Evolutionary conservation across 2,888 invertebrate genomes (phyloP).

Genomic region (Andrena praecox): DNA sequence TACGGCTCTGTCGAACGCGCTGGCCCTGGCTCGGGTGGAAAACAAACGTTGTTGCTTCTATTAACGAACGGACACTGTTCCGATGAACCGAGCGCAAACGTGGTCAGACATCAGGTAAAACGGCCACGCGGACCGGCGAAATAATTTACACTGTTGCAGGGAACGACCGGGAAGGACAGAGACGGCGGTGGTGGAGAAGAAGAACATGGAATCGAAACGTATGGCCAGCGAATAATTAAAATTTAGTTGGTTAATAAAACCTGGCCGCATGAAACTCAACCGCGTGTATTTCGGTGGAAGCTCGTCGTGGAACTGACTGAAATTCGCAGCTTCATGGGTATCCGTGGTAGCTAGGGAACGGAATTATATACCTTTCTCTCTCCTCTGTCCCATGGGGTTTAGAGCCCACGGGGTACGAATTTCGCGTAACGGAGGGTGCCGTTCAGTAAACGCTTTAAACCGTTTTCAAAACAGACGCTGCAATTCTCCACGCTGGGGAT

Average conservation of each 20-base stretch:
- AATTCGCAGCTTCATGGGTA: constrained; percentile 74
- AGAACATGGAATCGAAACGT: constrained; percentile 2
- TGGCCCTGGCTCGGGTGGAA: neutral
- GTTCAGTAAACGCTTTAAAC: constrained; percentile 71
- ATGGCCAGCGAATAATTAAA: constrained; percentile 18
- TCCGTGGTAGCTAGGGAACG: constrained; percentile 72
- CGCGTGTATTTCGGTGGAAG: constrained; percentile 75
- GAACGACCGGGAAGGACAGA: neutral
- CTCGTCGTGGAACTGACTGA: constrained; percentile 76
- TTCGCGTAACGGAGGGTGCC: constrained; percentile 70
- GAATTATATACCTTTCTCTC: constrained; percentile 60
- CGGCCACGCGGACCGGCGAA: neutral
- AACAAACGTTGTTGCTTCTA: neutral
- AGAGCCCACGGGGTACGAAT: constrained; percentile 70
- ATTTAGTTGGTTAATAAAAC: constrained; percentile 38
- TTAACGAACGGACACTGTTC: neutral
- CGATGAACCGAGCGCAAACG: neutral
- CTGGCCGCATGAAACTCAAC: constrained; percentile 43
- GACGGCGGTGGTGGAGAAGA: neutral
- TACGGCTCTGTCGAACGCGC: neutral
- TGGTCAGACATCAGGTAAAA: neutral
- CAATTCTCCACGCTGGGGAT: constrained; percentile 5
- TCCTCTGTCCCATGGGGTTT: constrained; percentile 68
- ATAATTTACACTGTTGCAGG: neutral
- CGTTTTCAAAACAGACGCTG: constrained; percentile 40